A percentile compares a stretch with the other conserved stretches of the same genome.
phyloP scores from a whole-genome alignment of 2,888 invertebrate genomes.

The Lasius platythorax region DNA sequence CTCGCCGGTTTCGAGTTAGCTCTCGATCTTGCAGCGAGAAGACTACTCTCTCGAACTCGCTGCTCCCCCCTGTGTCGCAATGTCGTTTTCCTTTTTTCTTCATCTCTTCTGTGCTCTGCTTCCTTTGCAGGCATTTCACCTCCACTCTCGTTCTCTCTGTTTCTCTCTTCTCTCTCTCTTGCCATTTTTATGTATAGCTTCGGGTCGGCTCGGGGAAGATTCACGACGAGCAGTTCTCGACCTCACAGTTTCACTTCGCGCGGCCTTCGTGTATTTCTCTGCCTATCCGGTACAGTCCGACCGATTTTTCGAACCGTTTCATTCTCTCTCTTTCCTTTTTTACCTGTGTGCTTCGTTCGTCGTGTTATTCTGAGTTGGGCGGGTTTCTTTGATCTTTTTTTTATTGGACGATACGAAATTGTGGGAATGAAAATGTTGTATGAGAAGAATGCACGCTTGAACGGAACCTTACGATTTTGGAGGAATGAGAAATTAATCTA shows the following conservation, averaged over 20 bases:
- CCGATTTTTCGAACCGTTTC: not conserved
- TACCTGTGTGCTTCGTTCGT: not conserved
- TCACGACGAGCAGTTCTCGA: slow-evolving; percentile 49
- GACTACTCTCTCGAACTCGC: slow-evolving; percentile 15
- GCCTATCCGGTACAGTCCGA: not conserved
- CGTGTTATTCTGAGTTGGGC: not conserved
- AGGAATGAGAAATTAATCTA: not conserved
- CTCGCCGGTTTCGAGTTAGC: slow-evolving; percentile 30
- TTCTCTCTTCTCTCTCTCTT: not conserved
- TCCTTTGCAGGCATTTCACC: slow-evolving; percentile 59
- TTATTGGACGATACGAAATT: not conserved
- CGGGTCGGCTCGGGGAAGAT: slow-evolving; percentile 18
- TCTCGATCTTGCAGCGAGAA: slow-evolving; percentile 30
- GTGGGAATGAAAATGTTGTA: not conserved
- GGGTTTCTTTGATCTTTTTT: not conserved
- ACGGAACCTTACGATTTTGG: not conserved
- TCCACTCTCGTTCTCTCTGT: not conserved
- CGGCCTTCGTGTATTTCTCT: slow-evolving; percentile 12
- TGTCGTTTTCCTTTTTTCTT: not conserved
- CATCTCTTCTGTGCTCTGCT: slow-evolving; percentile 26
- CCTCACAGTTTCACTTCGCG: slow-evolving; percentile 34
- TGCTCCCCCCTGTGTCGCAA: slow-evolving; percentile 21
- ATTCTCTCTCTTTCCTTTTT: not conserved
- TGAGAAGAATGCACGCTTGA: not conserved
- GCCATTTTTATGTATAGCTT: slow-evolving; percentile 46